Evolutionary conservation across 30 jellyfish, hydroid and myxozoan species (phyloP).

Genomic region (Morbakka virulenta): DNA sequence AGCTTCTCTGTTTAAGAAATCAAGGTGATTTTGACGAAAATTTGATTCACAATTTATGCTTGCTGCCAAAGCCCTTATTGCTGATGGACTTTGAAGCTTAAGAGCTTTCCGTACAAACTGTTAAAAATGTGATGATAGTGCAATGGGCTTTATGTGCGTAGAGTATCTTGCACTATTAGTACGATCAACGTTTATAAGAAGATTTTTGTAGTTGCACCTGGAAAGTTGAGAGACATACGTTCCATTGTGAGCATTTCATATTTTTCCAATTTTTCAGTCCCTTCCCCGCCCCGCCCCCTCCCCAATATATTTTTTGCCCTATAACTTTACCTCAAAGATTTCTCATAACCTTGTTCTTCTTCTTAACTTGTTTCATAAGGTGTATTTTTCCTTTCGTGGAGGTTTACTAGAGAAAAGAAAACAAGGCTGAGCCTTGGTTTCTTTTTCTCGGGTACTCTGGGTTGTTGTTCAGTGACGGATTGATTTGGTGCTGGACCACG

Average conservation of each 20-base stretch:
- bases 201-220: not conserved
- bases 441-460: too few relatives aligned
- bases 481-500: too few relatives aligned
- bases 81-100: slow-evolving; percentile 29
- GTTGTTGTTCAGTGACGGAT: too few relatives aligned
- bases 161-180: not conserved
- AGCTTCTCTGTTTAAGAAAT: not conserved
- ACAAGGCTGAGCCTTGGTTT: not conserved
- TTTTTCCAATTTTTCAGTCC: too few relatives aligned
- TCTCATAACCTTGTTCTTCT: too few relatives aligned
- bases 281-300: too few relatives aligned
- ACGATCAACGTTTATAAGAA: not conserved
- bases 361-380: too few relatives aligned
- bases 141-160: slow-evolving; percentile 5
- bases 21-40: too few relatives aligned
- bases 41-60: slow-evolving; percentile 38
- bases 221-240: not conserved
- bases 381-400: not conserved
- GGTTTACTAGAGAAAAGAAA: not conserved
- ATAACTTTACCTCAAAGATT: too few relatives aligned
- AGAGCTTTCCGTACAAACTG: slow-evolving; percentile 20
- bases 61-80: slow-evolving; percentile 25
- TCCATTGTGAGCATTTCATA: too few relatives aligned
- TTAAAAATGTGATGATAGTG: slow-evolving; percentile 7
- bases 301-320: too few relatives aligned